A percentile compares a stretch with the other conserved stretches of the same genome.
Conservation (phyloP, 37 sponge, comb jelly and placozoan genomes). For the Ianthella basta region DNA sequence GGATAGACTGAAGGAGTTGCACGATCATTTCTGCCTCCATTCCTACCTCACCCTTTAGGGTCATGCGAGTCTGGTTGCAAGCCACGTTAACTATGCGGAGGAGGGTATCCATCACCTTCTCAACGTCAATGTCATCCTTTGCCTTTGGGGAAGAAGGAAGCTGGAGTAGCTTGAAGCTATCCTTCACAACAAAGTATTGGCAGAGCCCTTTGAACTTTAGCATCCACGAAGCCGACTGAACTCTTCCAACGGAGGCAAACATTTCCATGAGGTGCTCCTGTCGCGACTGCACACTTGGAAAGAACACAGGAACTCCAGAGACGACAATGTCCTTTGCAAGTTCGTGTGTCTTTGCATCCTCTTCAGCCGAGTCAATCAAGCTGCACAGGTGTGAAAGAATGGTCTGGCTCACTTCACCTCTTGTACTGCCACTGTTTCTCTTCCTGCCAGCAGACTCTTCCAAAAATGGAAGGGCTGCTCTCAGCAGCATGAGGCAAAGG, state of each 20-base stretch:
- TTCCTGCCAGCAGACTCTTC: not conserved
- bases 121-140: slow-evolving; percentile 7
- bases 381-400: slow-evolving; percentile 69
- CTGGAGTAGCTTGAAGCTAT: slow-evolving; percentile 69
- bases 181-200: slow-evolving; percentile 74
- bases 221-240: slow-evolving; percentile 73
- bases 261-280: slow-evolving; percentile 70
- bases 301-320: slow-evolving; percentile 84
- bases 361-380: slow-evolving; percentile 52
- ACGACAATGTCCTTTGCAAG: slow-evolving; percentile 71
- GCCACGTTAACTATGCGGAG: slow-evolving; percentile 65
- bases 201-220: slow-evolving; percentile 89
- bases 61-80: not conserved
- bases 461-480: slow-evolving; percentile 59
- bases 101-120: slow-evolving; percentile 41
- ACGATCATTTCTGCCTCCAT: slow-evolving; percentile 12
- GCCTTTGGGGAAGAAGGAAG: slow-evolving; percentile 36
- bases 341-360: slow-evolving; percentile 14
- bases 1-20: slow-evolving; percentile 15
- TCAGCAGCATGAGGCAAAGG: slow-evolving; percentile 54
- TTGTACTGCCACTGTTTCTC: not conserved
- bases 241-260: slow-evolving; percentile 47
- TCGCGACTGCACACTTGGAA: slow-evolving; percentile 73
- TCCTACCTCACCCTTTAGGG: not conserved
- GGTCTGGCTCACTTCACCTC: not conserved